phyloP scores from a whole-genome alignment of 2,888 invertebrate species.

The Sesamia inferens region DNA sequence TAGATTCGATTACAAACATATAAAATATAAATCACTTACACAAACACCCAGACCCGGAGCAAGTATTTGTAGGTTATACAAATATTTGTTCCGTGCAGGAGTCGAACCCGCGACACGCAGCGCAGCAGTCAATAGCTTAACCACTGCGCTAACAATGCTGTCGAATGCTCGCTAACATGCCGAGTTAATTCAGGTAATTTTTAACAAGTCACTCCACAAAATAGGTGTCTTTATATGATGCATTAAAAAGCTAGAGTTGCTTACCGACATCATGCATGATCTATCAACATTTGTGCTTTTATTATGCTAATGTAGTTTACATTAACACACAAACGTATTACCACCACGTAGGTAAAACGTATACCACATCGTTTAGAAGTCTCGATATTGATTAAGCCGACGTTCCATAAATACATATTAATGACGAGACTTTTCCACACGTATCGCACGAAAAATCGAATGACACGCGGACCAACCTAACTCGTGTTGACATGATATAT shows the following conservation, averaged over 20 bases:
- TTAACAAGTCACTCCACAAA: not conserved
- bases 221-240: not conserved
- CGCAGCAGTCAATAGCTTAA: too few relatives aligned
- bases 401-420: slow-evolving; percentile 41
- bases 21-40: too few relatives aligned
- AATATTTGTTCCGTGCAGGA: too few relatives aligned
- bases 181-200: not conserved
- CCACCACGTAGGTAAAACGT: too few relatives aligned
- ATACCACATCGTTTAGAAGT: slow-evolving; percentile 15
- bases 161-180: not conserved
- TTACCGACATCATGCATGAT: not conserved
- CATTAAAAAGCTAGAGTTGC: not conserved
- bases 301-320: not conserved
- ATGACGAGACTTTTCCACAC: slow-evolving; percentile 25
- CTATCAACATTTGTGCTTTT: not conserved
- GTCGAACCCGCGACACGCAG: too few relatives aligned
- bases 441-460: slow-evolving; percentile 51
- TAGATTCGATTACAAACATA: too few relatives aligned
- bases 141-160: too few relatives aligned
- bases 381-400: slow-evolving; percentile 29
- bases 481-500: slow-evolving; percentile 60
- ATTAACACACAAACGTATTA: slow-evolving; percentile 13
- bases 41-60: too few relatives aligned
- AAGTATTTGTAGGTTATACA: too few relatives aligned
- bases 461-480: slow-evolving; percentile 48